Conservation (phyloP, 2,888 invertebrate genomes). For the Erebia aethiops region DNA sequence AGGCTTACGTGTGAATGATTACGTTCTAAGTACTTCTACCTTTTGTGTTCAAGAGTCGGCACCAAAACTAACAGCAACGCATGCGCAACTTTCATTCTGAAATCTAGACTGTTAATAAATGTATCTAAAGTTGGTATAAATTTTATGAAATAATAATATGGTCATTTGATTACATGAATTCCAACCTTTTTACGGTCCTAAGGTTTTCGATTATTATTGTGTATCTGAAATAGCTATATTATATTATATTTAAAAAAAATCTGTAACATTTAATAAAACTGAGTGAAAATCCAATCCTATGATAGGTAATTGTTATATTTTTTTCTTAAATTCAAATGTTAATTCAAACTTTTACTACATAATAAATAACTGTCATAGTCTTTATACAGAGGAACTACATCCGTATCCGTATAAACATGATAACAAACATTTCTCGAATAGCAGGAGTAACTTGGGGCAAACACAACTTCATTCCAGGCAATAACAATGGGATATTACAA, state of each 20-base stretch:
- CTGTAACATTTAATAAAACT: no score
- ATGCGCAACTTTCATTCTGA: neutral
- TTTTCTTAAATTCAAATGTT: no score
- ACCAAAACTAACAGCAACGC: neutral
- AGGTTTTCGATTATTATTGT: no score
- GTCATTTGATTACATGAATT: no score
- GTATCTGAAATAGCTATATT: no score
- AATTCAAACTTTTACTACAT: no score
- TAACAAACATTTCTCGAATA: slow-evolving; percentile 19
- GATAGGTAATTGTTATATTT: no score
- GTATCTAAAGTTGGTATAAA: neutral
- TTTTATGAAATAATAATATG: neutral
- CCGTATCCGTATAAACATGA: slow-evolving; percentile 14
- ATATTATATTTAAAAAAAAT: no score
- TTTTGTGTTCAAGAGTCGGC: slow-evolving; percentile 49
- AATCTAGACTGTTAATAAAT: neutral
- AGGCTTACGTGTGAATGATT: slow-evolving; percentile 75
- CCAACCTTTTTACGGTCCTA: no score
- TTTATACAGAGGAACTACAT: no score
- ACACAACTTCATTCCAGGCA: slow-evolving; percentile 55
- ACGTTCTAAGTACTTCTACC: slow-evolving; percentile 52
- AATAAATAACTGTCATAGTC: no score
- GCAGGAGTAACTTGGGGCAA: slow-evolving; percentile 45
- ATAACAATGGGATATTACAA: slow-evolving; percentile 56
- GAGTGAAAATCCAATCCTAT: no score